Evolutionary conservation across 2,888 invertebrate genomes (phyloP).

Genomic region (Harpagoxenus sublaevis): DNA sequence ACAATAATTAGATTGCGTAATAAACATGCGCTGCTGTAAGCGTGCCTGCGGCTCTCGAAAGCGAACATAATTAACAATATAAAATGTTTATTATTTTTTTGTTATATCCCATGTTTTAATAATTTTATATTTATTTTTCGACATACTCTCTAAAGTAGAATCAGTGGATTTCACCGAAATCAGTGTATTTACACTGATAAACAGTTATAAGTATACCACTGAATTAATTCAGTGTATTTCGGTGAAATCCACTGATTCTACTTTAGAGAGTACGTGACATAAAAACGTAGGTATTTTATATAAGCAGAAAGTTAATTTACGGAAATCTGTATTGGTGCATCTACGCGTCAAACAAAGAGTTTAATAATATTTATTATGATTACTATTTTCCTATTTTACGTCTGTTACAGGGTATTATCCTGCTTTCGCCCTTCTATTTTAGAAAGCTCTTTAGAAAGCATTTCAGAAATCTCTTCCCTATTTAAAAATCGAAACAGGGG

Average conservation of each 20-base stretch:
- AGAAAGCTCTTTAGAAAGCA: background rate
- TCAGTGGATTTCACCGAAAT: too few species aligned
- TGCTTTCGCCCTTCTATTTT: background rate
- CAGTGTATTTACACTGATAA: too few species aligned
- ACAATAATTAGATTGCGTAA: conserved; percentile 33
- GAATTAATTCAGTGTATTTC: too few species aligned
- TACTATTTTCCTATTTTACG: background rate
- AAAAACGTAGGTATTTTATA: background rate
- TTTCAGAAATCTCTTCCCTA: background rate
- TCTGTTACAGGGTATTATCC: background rate
- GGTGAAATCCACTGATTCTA: too few species aligned
- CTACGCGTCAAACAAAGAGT: background rate
- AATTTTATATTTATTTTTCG: conserved; percentile 13
- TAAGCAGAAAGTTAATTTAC: conserved; percentile 18
- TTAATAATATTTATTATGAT: background rate
- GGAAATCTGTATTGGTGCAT: background rate
- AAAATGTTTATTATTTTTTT: background rate
- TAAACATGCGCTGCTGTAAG: background rate
- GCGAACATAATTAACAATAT: conserved; percentile 25
- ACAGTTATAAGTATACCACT: too few species aligned
- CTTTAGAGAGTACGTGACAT: too few species aligned
- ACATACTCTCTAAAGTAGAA: too few species aligned
- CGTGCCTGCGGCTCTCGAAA: background rate
- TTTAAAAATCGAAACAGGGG: conserved; percentile 12
- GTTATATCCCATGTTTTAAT: background rate